Conservation (phyloP, 2,797 vertebrate species). For the Mus caroli region DNA sequence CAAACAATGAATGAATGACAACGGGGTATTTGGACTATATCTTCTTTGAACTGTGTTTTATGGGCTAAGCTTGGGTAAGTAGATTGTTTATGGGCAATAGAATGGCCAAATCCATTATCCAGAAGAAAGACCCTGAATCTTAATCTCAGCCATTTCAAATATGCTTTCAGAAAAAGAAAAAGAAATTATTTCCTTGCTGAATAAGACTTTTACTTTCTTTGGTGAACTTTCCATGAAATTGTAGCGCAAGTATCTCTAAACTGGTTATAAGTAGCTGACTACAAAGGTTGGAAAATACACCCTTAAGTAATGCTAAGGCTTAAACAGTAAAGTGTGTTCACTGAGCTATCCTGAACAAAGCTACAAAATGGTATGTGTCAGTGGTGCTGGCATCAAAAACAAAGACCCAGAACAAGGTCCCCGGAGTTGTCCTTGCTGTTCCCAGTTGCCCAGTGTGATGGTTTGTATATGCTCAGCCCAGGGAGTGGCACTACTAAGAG, state of each 20-base stretch:
- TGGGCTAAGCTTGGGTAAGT: slow-evolving; percentile 34
- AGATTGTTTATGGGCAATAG: slow-evolving; percentile 24
- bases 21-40: neutral
- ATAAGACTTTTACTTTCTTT: slow-evolving; percentile 52
- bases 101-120: slow-evolving; percentile 48
- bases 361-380: neutral
- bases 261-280: slow-evolving; percentile 21
- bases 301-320: neutral
- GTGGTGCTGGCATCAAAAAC: slow-evolving; percentile 50
- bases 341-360: slow-evolving; percentile 33
- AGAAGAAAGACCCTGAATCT: slow-evolving; percentile 35
- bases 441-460: neutral
- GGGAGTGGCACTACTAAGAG: neutral
- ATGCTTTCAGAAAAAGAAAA: neutral
- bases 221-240: slow-evolving; percentile 49
- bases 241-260: neutral
- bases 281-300: slow-evolving; percentile 12
- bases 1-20: neutral
- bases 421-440: neutral
- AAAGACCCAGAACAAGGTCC: slow-evolving; percentile 16
- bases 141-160: slow-evolving; percentile 51
- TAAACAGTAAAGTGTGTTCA: slow-evolving; percentile 20
- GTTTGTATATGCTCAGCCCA: neutral
- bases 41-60: slow-evolving; percentile 51
- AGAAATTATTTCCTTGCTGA: slow-evolving; percentile 58